These are phyloP conservation scores for Malurus melanocephalus DNA, from an alignment of 2,113 vertebrate species.

Conservation along the genomic window DNA sequence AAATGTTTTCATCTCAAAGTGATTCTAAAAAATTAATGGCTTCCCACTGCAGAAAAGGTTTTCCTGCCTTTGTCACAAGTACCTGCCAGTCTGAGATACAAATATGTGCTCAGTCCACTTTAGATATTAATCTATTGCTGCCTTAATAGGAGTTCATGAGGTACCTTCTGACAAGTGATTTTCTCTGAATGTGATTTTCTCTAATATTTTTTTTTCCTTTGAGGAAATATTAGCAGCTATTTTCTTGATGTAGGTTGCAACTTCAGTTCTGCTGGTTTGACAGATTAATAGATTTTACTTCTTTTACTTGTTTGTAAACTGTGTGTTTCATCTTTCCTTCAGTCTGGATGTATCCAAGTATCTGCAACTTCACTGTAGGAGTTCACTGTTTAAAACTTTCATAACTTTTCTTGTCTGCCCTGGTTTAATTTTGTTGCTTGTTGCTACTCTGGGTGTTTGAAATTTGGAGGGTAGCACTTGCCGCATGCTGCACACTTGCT, in stretches of 20 bases:
- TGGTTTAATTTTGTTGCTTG: neutral
- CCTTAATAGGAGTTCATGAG: neutral
- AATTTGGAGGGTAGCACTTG: neutral
- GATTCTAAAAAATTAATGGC: neutral
- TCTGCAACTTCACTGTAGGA: neutral
- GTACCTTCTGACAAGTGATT: neutral
- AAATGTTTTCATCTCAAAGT: neutral
- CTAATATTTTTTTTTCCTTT: neutral
- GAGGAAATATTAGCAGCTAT: neutral
- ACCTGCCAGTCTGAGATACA: neutral
- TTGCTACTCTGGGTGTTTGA: neutral
- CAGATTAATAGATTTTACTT: neutral
- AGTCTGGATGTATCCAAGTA: neutral
- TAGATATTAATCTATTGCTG: neutral
- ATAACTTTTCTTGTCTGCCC: neutral
- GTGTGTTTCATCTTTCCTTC: neutral
- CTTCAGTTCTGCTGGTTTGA: neutral
- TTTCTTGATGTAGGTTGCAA: neutral
- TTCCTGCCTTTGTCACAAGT: neutral
- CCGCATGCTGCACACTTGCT: neutral
- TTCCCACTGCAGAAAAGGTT: neutral
- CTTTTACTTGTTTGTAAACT: neutral
- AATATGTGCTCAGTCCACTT: accelerated
- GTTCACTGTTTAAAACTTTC: neutral
- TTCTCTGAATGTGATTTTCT: neutral